Evolutionary conservation across 2,113 vertebrate genomes (phyloP), one percentile per base, ranked within the genome.

Genomic region (Microcebus murinus): DNA sequence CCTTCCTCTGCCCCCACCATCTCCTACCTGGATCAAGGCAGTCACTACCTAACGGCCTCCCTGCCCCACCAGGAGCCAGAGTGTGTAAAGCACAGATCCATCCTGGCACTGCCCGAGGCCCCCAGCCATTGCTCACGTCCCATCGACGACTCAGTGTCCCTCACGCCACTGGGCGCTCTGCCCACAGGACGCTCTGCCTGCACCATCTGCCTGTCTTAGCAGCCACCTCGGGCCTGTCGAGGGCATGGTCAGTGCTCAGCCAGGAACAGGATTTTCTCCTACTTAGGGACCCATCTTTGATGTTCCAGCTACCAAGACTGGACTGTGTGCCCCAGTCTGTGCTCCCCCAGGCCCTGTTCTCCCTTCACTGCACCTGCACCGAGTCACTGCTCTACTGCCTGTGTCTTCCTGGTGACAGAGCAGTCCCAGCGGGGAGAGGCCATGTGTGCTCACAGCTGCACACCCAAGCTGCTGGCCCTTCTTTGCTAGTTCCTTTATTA

Each of bases 111-210:
- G 36, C 34, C 18, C 10, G 8, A 50, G 6, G 1, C 20, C 50
- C 59, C n/a, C 65, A 55, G 74, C 42, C 42, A 8, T 59, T 65
- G 61, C 45, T 31, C 48, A 80, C 10, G 2, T 50, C 52, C 29
- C 39, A 76, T 34, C 20, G 50, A 4, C 13, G 10, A 2, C 29
- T 9, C 7, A 0, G 4, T 2, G 6, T 31, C 67, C 63, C 12
- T 70, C 61, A 34, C 27, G 67, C 61, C 13, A 6, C 13, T 21
- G 27, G 15, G 31, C 17, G 42, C 20, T 1, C 63, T 82, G 14
- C 61, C 39, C 18, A 0, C 14, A 7, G 27, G 23, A 5, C 3
- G 18, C 23, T 59, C 39, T 27, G 25, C 34, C 52, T 81, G 36
- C 55, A 42, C 18, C 17, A 4, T 23, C 1, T 20, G 86, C 63